A percentile compares a stretch with the other conserved stretches of the same genome.
Evolutionary conservation across 2,888 invertebrate species (phyloP).

Genomic region (Biston stratarius): DNA sequence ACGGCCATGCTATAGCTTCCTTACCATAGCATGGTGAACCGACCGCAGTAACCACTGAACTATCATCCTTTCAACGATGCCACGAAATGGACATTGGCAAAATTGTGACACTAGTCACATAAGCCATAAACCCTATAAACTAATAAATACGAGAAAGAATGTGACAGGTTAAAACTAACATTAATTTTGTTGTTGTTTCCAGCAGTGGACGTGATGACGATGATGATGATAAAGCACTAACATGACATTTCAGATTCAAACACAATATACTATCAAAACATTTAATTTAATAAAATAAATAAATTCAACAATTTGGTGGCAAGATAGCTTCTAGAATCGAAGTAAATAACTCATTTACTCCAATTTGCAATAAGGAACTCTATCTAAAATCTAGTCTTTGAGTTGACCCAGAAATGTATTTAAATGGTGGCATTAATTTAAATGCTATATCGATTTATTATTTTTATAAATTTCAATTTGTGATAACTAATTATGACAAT

Average conservation of each 20-base stretch:
- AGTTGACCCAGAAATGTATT: conserved; percentile 42
- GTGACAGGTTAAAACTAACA: too few species aligned
- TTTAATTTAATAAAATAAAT: conserved; percentile 74
- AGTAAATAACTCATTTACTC: conserved; percentile 44
- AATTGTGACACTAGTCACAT: too few species aligned
- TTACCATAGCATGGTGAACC: too few species aligned
- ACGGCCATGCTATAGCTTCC: too few species aligned
- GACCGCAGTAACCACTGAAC: too few species aligned
- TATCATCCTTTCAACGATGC: too few species aligned
- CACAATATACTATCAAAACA: conserved; percentile 29
- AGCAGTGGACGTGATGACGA: too few species aligned
- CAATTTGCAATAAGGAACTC: conserved; percentile 70
- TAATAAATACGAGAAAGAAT: too few species aligned
- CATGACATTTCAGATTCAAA: conserved; percentile 35
- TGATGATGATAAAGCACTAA: not conserved
- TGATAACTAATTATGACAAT: not conserved
- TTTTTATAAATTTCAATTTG: not conserved
- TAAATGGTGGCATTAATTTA: conserved; percentile 47
- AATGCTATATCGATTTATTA: not conserved
- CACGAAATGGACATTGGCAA: too few species aligned
- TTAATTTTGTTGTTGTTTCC: too few species aligned
- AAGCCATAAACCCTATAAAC: too few species aligned
- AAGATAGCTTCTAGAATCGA: conserved; percentile 80
- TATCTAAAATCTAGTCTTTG: conserved; percentile 60
- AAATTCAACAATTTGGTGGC: conserved; percentile 81